Conservation (phyloP, 2,797 vertebrate species). For the Hippopotamyrus pictus region DNA sequence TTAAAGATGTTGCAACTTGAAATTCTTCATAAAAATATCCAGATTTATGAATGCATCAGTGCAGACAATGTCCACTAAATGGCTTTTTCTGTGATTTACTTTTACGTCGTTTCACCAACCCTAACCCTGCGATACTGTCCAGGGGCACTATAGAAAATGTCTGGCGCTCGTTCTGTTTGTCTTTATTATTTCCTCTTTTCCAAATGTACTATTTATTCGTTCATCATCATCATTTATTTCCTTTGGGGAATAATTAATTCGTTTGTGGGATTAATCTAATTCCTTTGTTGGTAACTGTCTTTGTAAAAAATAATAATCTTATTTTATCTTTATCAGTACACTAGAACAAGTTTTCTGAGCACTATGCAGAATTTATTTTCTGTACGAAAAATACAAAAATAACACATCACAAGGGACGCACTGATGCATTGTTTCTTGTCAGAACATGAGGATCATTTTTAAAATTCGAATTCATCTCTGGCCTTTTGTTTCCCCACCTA, state of each 20-base stretch:
- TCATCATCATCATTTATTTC: not conserved
- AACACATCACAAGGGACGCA: not conserved
- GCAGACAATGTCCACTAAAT: not conserved
- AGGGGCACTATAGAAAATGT: not conserved
- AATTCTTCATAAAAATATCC: not conserved
- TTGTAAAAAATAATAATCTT: not conserved
- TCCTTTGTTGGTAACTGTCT: not conserved
- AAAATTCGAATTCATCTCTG: not conserved
- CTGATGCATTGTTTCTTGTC: not conserved
- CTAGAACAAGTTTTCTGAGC: not conserved
- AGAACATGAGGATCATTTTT: not conserved
- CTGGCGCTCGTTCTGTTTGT: not conserved
- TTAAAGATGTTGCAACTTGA: not conserved
- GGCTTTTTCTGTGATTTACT: not conserved
- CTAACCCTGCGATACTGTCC: not conserved
- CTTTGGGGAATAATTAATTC: not conserved
- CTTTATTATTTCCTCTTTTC: not conserved
- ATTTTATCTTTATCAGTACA: not conserved
- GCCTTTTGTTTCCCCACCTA: slow-evolving; percentile 54
- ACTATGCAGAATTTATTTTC: slow-evolving; percentile 20
- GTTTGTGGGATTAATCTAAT: not conserved
- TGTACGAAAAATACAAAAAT: slow-evolving; percentile 38
- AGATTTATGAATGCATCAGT: not conserved
- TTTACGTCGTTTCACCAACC: not conserved
- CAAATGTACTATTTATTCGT: not conserved